phyloP scores from a whole-genome alignment of 2,888 invertebrate species.

The Priocnemis perturbator region DNA sequence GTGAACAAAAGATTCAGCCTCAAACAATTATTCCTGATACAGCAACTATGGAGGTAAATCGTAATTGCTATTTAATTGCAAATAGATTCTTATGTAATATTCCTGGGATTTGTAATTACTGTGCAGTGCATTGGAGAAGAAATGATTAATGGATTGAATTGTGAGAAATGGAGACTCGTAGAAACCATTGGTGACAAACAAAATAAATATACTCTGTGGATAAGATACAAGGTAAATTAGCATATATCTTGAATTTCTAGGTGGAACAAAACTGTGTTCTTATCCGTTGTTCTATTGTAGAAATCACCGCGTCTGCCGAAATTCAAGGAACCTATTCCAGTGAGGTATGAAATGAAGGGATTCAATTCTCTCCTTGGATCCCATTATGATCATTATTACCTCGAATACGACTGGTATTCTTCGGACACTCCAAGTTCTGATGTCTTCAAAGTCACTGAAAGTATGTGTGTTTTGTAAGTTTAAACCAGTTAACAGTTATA shows the following conservation, averaged over 20 bases:
- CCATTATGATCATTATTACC: constrained; percentile 95
- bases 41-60: constrained; percentile 81
- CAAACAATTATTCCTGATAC: constrained; percentile 91
- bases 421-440: constrained; percentile 82
- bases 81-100: constrained; percentile 16
- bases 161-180: constrained; percentile 87
- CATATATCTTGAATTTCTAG: constrained; percentile 13
- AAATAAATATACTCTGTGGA: constrained; percentile 93
- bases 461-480: constrained; percentile 73
- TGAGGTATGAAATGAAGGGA: constrained; percentile 94
- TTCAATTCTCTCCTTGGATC: constrained; percentile 95
- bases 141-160: constrained; percentile 82
- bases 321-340: constrained; percentile 67
- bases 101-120: constrained; percentile 29
- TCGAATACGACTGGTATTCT: constrained; percentile 83
- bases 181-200: constrained; percentile 85
- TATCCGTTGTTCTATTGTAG: constrained; percentile 44
- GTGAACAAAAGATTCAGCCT: constrained; percentile 78
- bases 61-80: constrained; percentile 8
- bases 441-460: constrained; percentile 82
- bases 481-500: constrained; percentile 31
- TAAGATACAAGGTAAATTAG: constrained; percentile 81
- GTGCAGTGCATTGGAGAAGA: constrained; percentile 79
- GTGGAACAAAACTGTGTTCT: not conserved
- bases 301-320: constrained; percentile 60